Evolutionary conservation across 2,888 invertebrate genomes (phyloP).

Genomic region (Tolmerus cingulatus): DNA sequence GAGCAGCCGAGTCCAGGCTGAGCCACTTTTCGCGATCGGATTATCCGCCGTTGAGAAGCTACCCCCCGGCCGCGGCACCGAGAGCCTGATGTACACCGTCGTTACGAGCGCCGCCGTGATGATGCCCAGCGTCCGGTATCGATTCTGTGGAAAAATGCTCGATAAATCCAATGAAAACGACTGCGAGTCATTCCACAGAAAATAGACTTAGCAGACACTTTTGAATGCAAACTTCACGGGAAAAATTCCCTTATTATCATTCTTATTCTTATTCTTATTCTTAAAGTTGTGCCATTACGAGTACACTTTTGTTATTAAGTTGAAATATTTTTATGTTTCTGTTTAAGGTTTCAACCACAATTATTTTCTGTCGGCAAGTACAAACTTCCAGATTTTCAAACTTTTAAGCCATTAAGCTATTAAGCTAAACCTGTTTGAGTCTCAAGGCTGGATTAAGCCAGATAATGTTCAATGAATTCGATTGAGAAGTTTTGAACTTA

Average conservation of each 20-base stretch:
- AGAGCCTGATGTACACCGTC: slow-evolving; percentile 78
- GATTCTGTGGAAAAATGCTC: slow-evolving; percentile 65
- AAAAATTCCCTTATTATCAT: not conserved
- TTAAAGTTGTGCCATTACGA: no score
- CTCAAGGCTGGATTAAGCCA: no score
- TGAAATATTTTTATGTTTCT: no score
- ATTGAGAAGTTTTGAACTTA: no score
- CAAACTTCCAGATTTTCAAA: no score
- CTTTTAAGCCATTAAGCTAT: no score
- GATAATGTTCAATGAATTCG: no score
- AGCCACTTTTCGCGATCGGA: slow-evolving; percentile 89
- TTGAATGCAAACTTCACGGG: not conserved
- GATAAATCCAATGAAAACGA: not conserved
- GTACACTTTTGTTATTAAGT: no score
- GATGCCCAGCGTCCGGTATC: slow-evolving; percentile 75
- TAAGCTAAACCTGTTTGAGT: no score
- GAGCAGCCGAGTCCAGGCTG: slow-evolving; percentile 79
- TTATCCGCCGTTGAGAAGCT: slow-evolving; percentile 95
- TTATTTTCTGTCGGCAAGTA: no score
- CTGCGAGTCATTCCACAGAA: not conserved
- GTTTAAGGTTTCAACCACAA: no score
- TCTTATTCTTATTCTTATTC: no score
- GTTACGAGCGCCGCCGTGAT: slow-evolving; percentile 73
- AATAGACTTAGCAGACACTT: not conserved
- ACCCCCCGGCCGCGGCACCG: slow-evolving; percentile 73